Conservation (phyloP, 2,888 invertebrate genomes). For the Netelia melanura region DNA sequence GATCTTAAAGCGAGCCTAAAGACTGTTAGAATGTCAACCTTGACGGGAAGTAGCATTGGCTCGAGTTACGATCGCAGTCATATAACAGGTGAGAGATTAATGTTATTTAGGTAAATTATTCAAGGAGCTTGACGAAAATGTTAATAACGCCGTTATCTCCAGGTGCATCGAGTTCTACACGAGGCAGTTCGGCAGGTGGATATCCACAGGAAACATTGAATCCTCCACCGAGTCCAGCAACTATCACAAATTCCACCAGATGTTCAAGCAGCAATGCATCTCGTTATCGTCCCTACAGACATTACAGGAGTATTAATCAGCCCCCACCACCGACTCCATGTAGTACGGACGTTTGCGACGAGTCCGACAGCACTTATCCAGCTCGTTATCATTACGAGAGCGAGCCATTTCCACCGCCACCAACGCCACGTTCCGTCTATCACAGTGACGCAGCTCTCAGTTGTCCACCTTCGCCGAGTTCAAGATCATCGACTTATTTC, state of each 20-base stretch:
- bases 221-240: conserved; percentile 96
- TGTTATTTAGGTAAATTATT: neutral
- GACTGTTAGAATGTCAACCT: conserved; percentile 88
- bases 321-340: conserved; percentile 98
- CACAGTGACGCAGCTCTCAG: conserved; percentile 89
- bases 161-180: conserved; percentile 89
- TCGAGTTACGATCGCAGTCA: conserved; percentile 90
- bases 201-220: conserved; percentile 95
- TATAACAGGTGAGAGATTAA: conserved; percentile 87
- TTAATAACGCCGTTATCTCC: conserved; percentile 62
- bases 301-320: conserved; percentile 91
- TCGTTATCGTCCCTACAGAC: conserved; percentile 90
- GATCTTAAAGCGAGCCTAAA: conserved; percentile 83
- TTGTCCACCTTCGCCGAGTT: conserved; percentile 89
- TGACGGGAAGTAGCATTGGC: conserved; percentile 88
- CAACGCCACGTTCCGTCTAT: conserved; percentile 91
- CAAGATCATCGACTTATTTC: conserved; percentile 92
- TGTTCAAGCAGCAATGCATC: conserved; percentile 86
- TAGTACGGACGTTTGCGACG: conserved; percentile 97
- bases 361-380: conserved; percentile 92
- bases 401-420: conserved; percentile 91
- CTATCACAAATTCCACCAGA: conserved; percentile 88
- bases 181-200: conserved; percentile 87
- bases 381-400: conserved; percentile 87
- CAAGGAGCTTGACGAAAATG: neutral